Base-by-base conservation (phyloP, 2,113 vertebrate species). In the Origma solitaria region DNA sequence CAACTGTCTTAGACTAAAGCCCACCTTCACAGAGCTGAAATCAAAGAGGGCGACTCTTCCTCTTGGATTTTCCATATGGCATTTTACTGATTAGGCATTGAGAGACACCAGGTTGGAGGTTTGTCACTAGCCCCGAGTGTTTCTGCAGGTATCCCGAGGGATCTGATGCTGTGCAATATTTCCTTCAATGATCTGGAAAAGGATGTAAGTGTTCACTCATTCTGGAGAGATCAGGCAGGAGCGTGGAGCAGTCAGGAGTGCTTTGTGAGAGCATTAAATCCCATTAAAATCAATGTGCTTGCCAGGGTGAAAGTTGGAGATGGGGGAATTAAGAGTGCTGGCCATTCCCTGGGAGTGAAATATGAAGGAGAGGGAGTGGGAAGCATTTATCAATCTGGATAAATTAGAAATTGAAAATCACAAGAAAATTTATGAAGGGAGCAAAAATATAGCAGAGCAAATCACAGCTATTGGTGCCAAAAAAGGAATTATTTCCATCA, bases 221-320 rank as follows among this genome's bases (percentile, higher is more conserved):
- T 37, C 89, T 88, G n/a, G 68, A 86, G 65, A 58, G 72, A 73
- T 25, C 9, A 58, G 58, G 33, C 42, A 83, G 70, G 56, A 82
- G 27, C 0, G 2, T 22, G 38, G 56, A 82, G 58, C 27, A 44
- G 57, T n/a, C 71, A 44, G 82, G 42, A 70, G 64, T 35, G 64
- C 77, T 96, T 82, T 83, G 77, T 66, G 72, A 84, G 78, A 94
- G 60, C 77, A 53, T 70, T 92, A 89, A 91, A 88, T 6, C 22
- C 86, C 64, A 42, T 91, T 81, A 83, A 94, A 88, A 57, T 44
- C 81, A 24, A 37, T 4, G 64, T 81, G 45, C 64, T 86, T 77
- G 45, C 58, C 37, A 1, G 49, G 80, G 45, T 66, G 62, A 28
- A 61, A 65, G 58, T 14, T 88, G 83, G 66, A 90, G 75, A 44